These are phyloP conservation scores for Drosophila merina DNA, from an alignment of 2,888 invertebrate genomes.

Conservation along the genomic window DNA sequence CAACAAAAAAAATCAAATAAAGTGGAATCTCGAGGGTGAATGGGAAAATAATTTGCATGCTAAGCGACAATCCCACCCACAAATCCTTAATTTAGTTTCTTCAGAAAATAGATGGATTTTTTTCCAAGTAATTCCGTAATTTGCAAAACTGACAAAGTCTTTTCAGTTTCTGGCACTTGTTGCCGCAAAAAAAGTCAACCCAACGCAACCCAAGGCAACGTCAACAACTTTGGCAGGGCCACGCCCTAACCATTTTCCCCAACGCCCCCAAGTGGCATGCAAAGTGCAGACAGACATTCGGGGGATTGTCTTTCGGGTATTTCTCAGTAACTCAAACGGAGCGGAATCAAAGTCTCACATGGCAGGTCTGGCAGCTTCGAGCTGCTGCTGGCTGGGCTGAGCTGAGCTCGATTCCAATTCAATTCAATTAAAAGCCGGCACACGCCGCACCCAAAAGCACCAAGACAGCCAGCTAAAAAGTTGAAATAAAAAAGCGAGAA, in stretches of 20 bases:
- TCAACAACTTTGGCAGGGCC: constrained; percentile 45
- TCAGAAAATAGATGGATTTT: not conserved
- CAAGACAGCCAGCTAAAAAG: constrained; percentile 8
- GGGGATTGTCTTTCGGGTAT: constrained; percentile 25
- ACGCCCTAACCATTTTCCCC: constrained; percentile 48
- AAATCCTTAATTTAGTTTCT: not conserved
- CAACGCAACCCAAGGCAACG: constrained; percentile 21
- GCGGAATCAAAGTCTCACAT: constrained; percentile 42
- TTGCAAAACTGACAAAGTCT: constrained; percentile 21
- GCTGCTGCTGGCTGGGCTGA: constrained; percentile 36
- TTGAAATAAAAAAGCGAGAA: constrained; percentile 1
- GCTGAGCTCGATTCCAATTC: constrained; percentile 62
- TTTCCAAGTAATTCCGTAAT: not conserved
- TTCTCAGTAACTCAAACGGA: constrained; percentile 26
- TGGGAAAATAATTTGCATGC: constrained; percentile 29
- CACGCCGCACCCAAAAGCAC: constrained; percentile 49
- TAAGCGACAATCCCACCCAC: not conserved
- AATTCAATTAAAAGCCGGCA: constrained; percentile 58
- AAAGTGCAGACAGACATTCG: constrained; percentile 34
- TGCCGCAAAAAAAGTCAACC: constrained; percentile 40
- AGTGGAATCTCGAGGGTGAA: constrained; percentile 7
- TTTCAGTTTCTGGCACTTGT: constrained; percentile 59
- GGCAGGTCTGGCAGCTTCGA: constrained; percentile 23
- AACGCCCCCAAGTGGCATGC: constrained; percentile 45
- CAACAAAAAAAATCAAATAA: constrained; percentile 20